Evolutionary conservation across 2,113 vertebrate genomes (phyloP), one percentile per base, ranked within the genome.

Genomic region (Sinocyclocheilus rhinocerous): DNA sequence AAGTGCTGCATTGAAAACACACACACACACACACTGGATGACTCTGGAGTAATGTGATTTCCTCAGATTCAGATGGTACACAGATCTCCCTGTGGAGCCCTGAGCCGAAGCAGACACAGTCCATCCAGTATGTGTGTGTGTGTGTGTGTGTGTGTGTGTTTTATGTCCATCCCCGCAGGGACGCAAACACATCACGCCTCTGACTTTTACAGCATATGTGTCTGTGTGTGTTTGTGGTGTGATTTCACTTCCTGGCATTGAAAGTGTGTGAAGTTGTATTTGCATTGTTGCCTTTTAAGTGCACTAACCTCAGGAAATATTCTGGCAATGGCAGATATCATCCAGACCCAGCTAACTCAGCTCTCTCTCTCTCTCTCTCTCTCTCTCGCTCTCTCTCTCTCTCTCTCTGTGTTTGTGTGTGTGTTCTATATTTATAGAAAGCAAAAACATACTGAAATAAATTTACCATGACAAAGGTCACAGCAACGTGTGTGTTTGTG

Each of bases 21-120:
- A 39, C 15, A 83, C 86, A 85, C 7, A 42, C 42, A 9, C 42
- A 42, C 42, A 9, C 36, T 59, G 15, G 39, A 15, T 42, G 52
- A 81, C 52, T 86, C 52, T 55, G 29, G 45, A 76, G 63, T 84
- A 89, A 86, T 89, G 45, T 81, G 69, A 87, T 79, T 76, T 83
- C 50, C 50, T 48, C 50, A 50, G 88, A 82, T 69, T 75, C 82
- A 81, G 70, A 87, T 85, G 70, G 36, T 84, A 79, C 55, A 59
- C 5, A 84, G 36, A 45, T 4, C 33, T 89, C 88, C 59, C 83
- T 18, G 24, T 72, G 42, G 78, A 89, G 50, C 52, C 50, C 45
- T 87, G 48, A 81, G 63, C 39, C 29, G 55, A 82, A 87, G 79
- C 88, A 87, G 59, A 75, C 59, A 72, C 57, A 87, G 81, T 50